Evolutionary conservation across 2,888 invertebrate genomes (phyloP), one percentile per base, ranked within the genome.

Genomic region (Phaonia tiefii): DNA sequence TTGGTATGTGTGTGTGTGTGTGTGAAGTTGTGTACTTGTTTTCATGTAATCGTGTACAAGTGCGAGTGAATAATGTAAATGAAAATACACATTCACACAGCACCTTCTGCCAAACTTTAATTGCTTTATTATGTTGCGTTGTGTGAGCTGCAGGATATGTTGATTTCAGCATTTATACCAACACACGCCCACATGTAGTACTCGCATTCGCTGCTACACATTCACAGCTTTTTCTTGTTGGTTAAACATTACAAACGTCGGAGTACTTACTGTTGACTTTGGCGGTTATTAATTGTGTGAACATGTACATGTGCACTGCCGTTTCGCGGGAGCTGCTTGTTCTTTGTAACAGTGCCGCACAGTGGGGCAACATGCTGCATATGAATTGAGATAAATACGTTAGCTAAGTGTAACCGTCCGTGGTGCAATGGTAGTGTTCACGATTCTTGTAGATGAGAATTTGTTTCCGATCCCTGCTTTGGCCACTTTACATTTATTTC

Each of bases 241-340:
- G 60, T 60, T 60, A 60, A 60, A 60, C 60, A 60, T 37, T 31
- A 15, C 60, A 31, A 60, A 60, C 17, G 60, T 60, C 13, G 17
- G 26, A 67, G 75, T 60, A 58, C 58, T 74, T 75, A 70, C 69
- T 78, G 81, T 75, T 81, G 81, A 81, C 75, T 81, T 81, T 81
- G 75, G 78, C 78, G 78, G 81, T 81, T 81, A 81, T 78, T 78
- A 81, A 78, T 81, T 81, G 78, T 81, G 78, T 78, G 78, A 81
- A 75, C 56, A 60, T 42, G 70, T 46, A 81, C 75, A 78, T 81
- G 78, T 72, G 80, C 54, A 49, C 20, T 65, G 25, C 31, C 39
- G 15, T 70, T 31, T 31, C 31, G 8, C 31, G 8, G 31, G 3
- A 31, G 3, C 8, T 31, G 3, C 8, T 31, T 31, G 31, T 31